Percentiles rank a stretch among this genome's conserved stretches.
These are phyloP conservation scores for Agrypnia vestita DNA, from an alignment of 1,140 invertebrate genomes.

Conservation along the genomic window DNA sequence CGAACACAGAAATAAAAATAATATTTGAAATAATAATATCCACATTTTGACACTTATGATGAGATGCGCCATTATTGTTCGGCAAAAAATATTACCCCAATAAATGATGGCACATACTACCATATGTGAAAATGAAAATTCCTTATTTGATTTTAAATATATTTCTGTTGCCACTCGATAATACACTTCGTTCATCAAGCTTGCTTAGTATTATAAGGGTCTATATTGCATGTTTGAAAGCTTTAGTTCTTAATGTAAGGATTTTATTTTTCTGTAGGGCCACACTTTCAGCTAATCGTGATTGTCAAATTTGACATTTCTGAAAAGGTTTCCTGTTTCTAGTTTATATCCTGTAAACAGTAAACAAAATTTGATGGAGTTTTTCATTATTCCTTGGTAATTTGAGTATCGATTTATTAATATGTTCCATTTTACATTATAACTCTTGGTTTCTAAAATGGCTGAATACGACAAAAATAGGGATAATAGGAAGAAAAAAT, in stretches of 20 bases:
- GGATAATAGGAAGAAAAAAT: conserved; percentile 70
- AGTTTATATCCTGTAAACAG: too few relatives aligned
- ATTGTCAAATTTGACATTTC: conserved; percentile 31
- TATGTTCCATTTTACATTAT: neutral
- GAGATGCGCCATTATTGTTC: conserved; percentile 41
- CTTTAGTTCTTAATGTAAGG: neutral
- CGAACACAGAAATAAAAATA: conserved; percentile 30
- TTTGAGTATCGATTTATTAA: neutral
- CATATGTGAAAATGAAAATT: neutral
- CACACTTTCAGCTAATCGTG: neutral
- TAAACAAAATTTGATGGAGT: too few relatives aligned
- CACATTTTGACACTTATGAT: conserved; percentile 31
- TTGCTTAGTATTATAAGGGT: neutral
- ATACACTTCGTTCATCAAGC: neutral
- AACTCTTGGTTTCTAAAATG: conserved; percentile 42
- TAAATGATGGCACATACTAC: neutral
- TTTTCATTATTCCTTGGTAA: too few relatives aligned
- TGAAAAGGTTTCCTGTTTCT: conserved; percentile 8
- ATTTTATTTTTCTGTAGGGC: neutral
- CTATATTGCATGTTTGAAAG: neutral
- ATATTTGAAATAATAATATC: conserved; percentile 30
- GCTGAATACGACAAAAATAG: conserved; percentile 62
- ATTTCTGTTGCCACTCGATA: too few relatives aligned
- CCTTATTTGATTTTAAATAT: neutral
- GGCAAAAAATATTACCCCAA: conserved; percentile 9